Evolutionary conservation across 2,797 vertebrate genomes (phyloP).

Genomic region (Varecia variegata): DNA sequence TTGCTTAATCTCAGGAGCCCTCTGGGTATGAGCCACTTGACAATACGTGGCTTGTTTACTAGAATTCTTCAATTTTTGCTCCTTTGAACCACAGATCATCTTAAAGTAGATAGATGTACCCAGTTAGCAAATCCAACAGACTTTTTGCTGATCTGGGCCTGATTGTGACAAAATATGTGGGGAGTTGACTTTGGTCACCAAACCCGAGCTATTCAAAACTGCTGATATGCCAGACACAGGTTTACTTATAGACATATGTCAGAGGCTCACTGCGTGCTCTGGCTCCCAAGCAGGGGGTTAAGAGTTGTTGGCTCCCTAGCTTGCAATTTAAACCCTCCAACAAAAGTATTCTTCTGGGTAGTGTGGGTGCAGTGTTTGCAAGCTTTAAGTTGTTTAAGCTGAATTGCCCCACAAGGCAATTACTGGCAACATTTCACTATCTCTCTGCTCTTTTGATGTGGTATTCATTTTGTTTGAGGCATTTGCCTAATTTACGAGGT

Average conservation of each 20-base stretch:
- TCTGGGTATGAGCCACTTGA: background rate
- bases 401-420: conserved; percentile 64
- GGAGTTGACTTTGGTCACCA: conserved; percentile 62
- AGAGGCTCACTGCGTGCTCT: background rate
- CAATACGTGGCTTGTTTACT: background rate
- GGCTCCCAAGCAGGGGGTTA: conserved; percentile 45
- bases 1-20: conserved; percentile 30
- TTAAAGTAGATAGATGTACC: background rate
- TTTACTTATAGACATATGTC: conserved; percentile 42
- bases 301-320: conserved; percentile 33
- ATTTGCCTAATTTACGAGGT: conserved; percentile 63
- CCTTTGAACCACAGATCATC: background rate
- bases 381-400: conserved; percentile 61
- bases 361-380: conserved; percentile 50
- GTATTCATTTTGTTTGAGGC: conserved; percentile 58
- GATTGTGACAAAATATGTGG: conserved; percentile 35
- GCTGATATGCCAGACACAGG: background rate
- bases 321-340: conserved; percentile 64
- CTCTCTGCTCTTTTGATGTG: conserved; percentile 65
- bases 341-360: conserved; percentile 59
- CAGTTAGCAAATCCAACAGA: background rate
- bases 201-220: conserved; percentile 55
- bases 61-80: background rate
- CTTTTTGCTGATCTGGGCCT: conserved; percentile 7
- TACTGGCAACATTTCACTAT: conserved; percentile 62